phyloP scores from a whole-genome alignment of 2,113 vertebrate species.

The Chiloscyllium plagiosum region DNA sequence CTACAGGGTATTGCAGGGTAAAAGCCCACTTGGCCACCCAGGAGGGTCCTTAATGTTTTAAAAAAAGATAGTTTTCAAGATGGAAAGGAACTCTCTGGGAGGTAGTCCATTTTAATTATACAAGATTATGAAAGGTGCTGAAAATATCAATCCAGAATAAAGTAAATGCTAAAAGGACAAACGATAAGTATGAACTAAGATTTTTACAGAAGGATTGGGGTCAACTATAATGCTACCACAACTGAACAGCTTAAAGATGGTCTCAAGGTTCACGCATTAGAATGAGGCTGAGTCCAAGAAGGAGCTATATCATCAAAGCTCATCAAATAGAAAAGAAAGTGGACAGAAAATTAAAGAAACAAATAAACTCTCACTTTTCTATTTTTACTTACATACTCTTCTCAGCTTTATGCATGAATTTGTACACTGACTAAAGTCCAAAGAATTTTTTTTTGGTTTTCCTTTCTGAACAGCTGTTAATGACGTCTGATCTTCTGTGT shows the following conservation, averaged over 20 bases:
- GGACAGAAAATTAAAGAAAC: not conserved
- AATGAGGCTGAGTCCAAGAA: not conserved
- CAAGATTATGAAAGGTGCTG: too few relatives aligned
- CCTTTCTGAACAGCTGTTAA: not conserved
- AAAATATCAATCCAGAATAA: too few relatives aligned
- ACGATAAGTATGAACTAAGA: not conserved
- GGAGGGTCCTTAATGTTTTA: too few relatives aligned
- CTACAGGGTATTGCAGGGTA: too few relatives aligned
- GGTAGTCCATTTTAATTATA: too few relatives aligned
- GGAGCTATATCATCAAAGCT: not conserved
- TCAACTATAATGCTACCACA: not conserved
- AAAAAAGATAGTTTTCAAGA: too few relatives aligned
- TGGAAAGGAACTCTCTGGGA: too few relatives aligned
- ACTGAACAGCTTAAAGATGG: not conserved
- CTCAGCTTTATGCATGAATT: not conserved
- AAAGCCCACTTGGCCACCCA: too few relatives aligned
- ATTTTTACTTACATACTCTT: not conserved
- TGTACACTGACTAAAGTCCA: not conserved
- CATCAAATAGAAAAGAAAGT: too few relatives aligned
- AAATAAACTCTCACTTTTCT: not conserved
- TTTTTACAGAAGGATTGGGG: not conserved
- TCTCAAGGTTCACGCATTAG: not conserved
- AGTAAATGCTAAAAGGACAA: too few relatives aligned
- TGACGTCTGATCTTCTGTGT: not conserved
- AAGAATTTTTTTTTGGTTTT: not conserved